A percentile compares a stretch with the other conserved stretches of the same genome.
These are phyloP conservation scores for Hemicordylus capensis DNA, from an alignment of 2,113 vertebrate species.

Conservation along the genomic window DNA sequence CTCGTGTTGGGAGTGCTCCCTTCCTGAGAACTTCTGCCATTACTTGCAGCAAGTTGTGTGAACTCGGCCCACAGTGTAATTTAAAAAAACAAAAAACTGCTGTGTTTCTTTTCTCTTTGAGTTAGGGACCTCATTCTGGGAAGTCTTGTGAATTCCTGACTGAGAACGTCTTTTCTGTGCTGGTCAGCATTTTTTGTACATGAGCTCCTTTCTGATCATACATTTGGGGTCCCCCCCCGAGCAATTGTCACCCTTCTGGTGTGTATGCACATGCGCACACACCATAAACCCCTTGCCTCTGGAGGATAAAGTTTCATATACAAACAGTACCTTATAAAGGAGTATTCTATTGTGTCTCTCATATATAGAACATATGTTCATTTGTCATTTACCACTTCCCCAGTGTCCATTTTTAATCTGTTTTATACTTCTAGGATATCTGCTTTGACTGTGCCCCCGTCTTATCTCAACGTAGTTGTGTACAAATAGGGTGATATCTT, in stretches of 20 bases:
- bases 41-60: no score
- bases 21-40: no score
- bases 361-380: neutral
- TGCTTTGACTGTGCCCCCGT: neutral
- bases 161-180: neutral
- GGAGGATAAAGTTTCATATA: neutral
- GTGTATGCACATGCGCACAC: neutral
- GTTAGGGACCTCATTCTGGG: neutral
- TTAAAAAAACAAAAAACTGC: no score
- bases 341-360: neutral
- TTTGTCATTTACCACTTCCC: neutral
- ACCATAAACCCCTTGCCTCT: neutral
- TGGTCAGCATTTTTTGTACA: neutral
- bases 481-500: neutral
- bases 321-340: neutral
- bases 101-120: neutral
- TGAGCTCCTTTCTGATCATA: neutral
- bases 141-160: neutral
- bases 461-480: neutral
- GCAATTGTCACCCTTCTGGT: neutral
- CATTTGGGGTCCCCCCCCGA: neutral
- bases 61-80: no score
- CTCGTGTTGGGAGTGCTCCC: no score
- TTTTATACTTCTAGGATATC: neutral
- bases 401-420: no score